phyloP scores from a whole-genome alignment of 2,797 vertebrate genomes.

The Bovichtus diacanthus region DNA sequence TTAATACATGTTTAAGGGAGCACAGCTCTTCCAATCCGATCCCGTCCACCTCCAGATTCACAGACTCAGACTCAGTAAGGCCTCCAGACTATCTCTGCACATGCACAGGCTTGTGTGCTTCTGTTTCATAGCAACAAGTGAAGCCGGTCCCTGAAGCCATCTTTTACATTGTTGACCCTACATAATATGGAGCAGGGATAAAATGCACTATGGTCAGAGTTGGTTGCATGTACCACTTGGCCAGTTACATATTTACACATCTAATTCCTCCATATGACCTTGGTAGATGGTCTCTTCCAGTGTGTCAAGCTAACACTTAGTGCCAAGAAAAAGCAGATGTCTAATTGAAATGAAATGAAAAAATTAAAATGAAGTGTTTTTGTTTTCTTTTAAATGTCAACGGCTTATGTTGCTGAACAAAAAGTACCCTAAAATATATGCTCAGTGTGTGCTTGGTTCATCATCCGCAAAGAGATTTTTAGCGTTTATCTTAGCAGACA shows the following conservation, averaged over 20 bases:
- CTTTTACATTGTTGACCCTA: conserved; percentile 62
- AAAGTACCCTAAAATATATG: not conserved
- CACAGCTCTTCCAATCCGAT: conserved; percentile 56
- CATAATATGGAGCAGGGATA: conserved; percentile 26
- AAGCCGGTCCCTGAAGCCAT: conserved; percentile 66
- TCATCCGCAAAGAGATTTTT: not conserved
- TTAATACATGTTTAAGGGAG: conserved; percentile 46
- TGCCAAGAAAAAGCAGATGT: not conserved
- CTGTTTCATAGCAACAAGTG: conserved; percentile 89
- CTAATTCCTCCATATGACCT: not conserved
- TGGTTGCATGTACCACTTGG: not conserved
- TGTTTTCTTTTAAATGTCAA: not conserved
- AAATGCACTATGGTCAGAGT: conserved; percentile 3
- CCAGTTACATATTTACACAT: not conserved
- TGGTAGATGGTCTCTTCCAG: not conserved
- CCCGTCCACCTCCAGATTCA: conserved; percentile 83
- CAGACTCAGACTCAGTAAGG: conserved; percentile 80
- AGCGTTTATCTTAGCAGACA: not conserved
- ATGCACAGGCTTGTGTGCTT: conserved; percentile 74
- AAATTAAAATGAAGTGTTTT: too few relatives aligned
- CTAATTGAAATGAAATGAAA: too few relatives aligned
- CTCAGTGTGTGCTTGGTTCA: not conserved
- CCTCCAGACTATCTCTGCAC: conserved; percentile 76
- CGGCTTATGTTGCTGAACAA: not conserved
- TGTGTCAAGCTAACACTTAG: not conserved